A percentile compares a stretch with the other conserved stretches of the same genome.
Conservation (phyloP, 92 coral and sea anemone genomes). For the Actinernus sp. region DNA sequence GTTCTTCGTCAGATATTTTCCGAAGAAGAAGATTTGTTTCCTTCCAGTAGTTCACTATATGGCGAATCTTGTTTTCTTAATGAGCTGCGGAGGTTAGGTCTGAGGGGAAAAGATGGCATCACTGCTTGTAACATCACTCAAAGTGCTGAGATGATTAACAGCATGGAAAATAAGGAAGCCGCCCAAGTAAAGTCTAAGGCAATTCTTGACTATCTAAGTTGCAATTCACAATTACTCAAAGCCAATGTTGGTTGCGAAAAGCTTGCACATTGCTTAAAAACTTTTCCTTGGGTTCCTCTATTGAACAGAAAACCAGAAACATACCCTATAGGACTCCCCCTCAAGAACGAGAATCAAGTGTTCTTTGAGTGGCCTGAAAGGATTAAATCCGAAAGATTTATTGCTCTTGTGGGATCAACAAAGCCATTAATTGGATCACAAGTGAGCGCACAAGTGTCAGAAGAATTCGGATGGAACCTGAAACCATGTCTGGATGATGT, state of each 20-base stretch:
- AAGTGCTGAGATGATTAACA: conserved; percentile 26
- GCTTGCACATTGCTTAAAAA: background rate
- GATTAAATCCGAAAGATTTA: conserved; percentile 11
- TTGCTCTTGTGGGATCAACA: conserved; percentile 44
- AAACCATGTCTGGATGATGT: conserved; percentile 34
- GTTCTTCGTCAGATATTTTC: conserved; percentile 24
- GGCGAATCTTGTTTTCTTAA: conserved; percentile 20
- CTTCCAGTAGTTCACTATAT: conserved; percentile 19
- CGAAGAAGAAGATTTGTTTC: conserved; percentile 57
- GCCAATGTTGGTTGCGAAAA: background rate
- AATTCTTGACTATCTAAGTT: conserved; percentile 4
- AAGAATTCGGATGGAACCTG: conserved; percentile 49
- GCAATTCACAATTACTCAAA: background rate
- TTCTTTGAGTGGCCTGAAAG: conserved; percentile 55
- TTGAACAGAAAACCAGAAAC: too few species aligned
- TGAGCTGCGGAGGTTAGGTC: conserved; percentile 43
- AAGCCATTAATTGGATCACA: conserved; percentile 22
- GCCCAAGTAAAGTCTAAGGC: conserved; percentile 30
- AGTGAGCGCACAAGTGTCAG: background rate
- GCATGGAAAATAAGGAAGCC: background rate
- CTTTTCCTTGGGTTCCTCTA: conserved; percentile 40
- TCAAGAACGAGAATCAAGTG: background rate
- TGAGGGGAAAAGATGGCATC: conserved; percentile 32
- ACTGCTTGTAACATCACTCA: conserved; percentile 23
- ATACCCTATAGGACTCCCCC: too few species aligned